Conservation (phyloP, 2,797 vertebrate species). For the Sebastes nivosus region DNA sequence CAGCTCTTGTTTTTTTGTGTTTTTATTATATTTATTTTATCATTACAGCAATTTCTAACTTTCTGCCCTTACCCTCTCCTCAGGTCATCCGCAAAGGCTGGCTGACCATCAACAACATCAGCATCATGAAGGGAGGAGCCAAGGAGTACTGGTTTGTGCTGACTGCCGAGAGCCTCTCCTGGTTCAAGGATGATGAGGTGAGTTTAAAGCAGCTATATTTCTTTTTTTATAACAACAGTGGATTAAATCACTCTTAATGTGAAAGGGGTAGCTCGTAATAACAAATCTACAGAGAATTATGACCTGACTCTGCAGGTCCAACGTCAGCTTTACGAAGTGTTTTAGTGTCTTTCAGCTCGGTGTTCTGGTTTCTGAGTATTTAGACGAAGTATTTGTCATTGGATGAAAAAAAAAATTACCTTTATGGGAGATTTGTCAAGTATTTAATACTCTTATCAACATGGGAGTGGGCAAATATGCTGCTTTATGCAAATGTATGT, state of each 20-base stretch:
- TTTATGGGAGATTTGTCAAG: too few species aligned
- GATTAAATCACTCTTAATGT: not conserved
- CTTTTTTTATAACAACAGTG: not conserved
- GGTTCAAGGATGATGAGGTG: constrained; percentile 98
- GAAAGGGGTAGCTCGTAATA: not conserved
- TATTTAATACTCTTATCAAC: too few species aligned
- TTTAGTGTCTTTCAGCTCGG: not conserved
- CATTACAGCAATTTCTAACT: constrained; percentile 11
- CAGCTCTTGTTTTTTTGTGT: not conserved
- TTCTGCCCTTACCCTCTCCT: constrained; percentile 7
- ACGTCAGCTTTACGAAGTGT: not conserved
- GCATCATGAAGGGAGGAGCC: constrained; percentile 97
- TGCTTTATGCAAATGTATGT: too few species aligned
- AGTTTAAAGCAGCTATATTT: constrained; percentile 46
- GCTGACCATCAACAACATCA: constrained; percentile 98
- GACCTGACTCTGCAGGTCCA: not conserved
- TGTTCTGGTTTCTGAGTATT: not conserved
- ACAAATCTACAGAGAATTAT: not conserved
- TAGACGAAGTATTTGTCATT: too few species aligned
- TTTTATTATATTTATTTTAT: not conserved
- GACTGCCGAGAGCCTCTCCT: constrained; percentile 94
- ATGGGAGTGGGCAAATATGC: too few species aligned
- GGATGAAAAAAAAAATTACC: too few species aligned
- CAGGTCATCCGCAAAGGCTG: constrained; percentile 97
- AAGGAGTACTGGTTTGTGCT: constrained; percentile 99